Conservation (phyloP, 2,888 invertebrate species). For the Oxyscelio sp. region DNA sequence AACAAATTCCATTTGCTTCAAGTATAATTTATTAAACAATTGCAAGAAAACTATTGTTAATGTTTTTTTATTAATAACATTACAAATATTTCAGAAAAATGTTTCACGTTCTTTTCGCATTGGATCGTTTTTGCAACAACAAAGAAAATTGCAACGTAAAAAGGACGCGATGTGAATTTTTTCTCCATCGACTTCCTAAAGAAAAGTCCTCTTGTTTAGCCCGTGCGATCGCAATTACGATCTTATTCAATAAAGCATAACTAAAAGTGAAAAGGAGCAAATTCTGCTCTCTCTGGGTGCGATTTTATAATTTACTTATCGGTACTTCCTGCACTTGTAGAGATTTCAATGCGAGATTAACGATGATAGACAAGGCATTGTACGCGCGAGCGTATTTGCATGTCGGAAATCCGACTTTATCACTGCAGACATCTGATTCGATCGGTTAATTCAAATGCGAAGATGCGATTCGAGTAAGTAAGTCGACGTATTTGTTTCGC, state of each 20-base stretch:
- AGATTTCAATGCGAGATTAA: constrained; percentile 65
- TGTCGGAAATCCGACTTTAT: constrained; percentile 64
- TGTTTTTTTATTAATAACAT: too few species aligned
- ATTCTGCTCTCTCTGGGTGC: constrained; percentile 23
- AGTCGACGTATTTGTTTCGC: constrained; percentile 23
- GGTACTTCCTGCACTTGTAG: constrained; percentile 52
- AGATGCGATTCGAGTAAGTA: constrained; percentile 7
- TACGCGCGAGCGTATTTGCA: constrained; percentile 53
- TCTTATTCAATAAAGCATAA: constrained; percentile 53
- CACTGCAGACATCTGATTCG: constrained; percentile 31
- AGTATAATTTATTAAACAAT: too few species aligned
- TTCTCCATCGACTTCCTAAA: too few species aligned
- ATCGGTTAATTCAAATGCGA: constrained; percentile 31
- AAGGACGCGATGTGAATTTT: too few species aligned
- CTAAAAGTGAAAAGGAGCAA: constrained; percentile 70
- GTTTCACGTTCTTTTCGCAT: too few species aligned
- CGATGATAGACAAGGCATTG: constrained; percentile 51
- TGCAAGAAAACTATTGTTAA: too few species aligned
- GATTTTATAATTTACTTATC: constrained; percentile 69
- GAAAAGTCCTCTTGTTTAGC: not conserved
- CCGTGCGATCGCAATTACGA: constrained; percentile 38
- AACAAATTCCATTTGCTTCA: too few species aligned
- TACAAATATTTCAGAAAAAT: too few species aligned
- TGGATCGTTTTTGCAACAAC: too few species aligned
- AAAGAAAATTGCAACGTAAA: too few species aligned